phyloP scores from a whole-genome alignment of 2,113 vertebrate genomes.

The Festucalex cinctus region DNA sequence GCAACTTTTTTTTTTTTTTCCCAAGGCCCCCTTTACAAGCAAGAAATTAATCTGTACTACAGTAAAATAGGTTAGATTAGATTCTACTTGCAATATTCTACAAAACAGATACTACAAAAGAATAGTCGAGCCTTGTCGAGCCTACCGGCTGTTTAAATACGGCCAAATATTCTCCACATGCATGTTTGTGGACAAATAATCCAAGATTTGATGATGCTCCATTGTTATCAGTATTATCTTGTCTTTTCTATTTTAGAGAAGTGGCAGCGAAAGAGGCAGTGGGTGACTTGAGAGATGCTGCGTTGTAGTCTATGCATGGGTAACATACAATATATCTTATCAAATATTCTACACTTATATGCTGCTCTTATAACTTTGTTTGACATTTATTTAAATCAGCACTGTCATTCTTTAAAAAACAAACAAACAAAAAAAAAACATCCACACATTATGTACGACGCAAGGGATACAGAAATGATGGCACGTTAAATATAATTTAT shows the following conservation, averaged over 20 bases:
- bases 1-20: too few relatives aligned
- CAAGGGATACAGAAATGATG: slow-evolving; percentile 11
- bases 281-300: slow-evolving; percentile 33
- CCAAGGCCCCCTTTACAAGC: too few relatives aligned
- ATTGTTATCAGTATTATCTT: slow-evolving; percentile 25
- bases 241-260: slow-evolving; percentile 28
- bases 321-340: slow-evolving; percentile 47
- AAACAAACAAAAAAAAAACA: neutral
- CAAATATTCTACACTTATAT: slow-evolving; percentile 49
- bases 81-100: too few relatives aligned
- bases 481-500: slow-evolving; percentile 40
- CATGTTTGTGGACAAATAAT: slow-evolving; percentile 46
- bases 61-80: too few relatives aligned
- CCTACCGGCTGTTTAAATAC: slow-evolving; percentile 4
- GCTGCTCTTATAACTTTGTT: slow-evolving; percentile 47
- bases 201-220: slow-evolving; percentile 15
- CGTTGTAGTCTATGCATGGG: slow-evolving; percentile 66
- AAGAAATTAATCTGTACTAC: too few relatives aligned
- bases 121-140: too few relatives aligned
- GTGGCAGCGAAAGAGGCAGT: slow-evolving; percentile 19
- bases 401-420: neutral
- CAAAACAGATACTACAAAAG: too few relatives aligned
- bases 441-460: slow-evolving; percentile 12
- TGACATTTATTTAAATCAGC: neutral
- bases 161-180: slow-evolving; percentile 41